Conservation (phyloP, 2,888 invertebrate species). For the Pterostichus madidus region DNA sequence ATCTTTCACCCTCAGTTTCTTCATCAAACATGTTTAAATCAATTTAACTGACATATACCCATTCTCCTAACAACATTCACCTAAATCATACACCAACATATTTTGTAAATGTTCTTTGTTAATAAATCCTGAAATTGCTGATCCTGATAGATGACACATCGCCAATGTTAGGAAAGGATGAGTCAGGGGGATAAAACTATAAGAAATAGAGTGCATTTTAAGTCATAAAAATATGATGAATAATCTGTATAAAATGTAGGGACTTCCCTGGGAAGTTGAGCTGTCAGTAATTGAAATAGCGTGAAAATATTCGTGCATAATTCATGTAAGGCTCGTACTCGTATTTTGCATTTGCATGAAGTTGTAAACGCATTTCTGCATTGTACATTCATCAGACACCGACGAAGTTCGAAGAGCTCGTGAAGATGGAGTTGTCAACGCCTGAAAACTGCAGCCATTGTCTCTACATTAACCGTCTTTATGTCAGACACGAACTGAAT, state of each 20-base stretch:
- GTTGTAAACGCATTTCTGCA: conserved; percentile 32
- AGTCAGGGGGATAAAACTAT: no score
- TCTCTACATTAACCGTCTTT: conserved; percentile 43
- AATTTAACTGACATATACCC: no score
- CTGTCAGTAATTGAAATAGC: conserved; percentile 37
- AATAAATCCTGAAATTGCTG: no score
- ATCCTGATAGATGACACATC: no score
- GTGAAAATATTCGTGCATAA: conserved; percentile 52
- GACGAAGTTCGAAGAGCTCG: background rate
- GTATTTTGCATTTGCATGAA: conserved; percentile 17
- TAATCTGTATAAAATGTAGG: background rate
- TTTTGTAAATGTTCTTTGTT: no score
- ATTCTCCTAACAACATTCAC: no score
- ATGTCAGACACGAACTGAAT: conserved; percentile 30
- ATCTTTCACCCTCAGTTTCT: no score
- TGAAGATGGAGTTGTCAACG: conserved; percentile 34
- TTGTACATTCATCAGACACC: conserved; percentile 33
- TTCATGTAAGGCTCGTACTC: conserved; percentile 25
- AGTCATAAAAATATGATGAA: background rate
- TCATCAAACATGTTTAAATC: no score
- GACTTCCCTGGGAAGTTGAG: background rate
- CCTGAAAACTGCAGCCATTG: conserved; percentile 49
- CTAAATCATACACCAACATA: no score
- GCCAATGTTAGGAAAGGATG: no score
- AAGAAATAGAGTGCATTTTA: background rate